Evolutionary conservation across 2,797 vertebrate genomes (phyloP).

Genomic region (Toxotes lorentzi): DNA sequence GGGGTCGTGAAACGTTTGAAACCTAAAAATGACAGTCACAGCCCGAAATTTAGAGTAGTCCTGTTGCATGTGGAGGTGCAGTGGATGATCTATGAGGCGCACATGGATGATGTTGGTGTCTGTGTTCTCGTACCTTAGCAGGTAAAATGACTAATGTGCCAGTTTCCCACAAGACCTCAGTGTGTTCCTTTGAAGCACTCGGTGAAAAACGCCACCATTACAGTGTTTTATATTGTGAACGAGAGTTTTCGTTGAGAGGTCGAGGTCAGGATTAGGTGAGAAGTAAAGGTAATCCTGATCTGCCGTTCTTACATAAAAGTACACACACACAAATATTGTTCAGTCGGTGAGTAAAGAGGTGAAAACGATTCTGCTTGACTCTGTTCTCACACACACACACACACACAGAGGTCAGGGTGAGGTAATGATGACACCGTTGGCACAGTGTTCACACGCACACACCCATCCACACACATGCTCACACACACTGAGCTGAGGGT

Average conservation of each 20-base stretch:
- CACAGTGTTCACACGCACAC: slow-evolving; percentile 21
- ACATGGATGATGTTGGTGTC: slow-evolving; percentile 44
- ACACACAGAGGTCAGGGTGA: slow-evolving; percentile 51
- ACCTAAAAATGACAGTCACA: slow-evolving; percentile 49
- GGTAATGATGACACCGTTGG: slow-evolving; percentile 66
- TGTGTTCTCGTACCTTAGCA: slow-evolving; percentile 32
- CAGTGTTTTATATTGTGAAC: slow-evolving; percentile 67
- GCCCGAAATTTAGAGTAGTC: slow-evolving; percentile 36
- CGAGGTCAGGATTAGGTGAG: slow-evolving; percentile 70
- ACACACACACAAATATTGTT: slow-evolving; percentile 32
- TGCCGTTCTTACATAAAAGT: slow-evolving; percentile 30
- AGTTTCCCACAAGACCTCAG: slow-evolving; percentile 4
- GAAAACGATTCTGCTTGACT: slow-evolving; percentile 50
- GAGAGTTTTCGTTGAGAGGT: slow-evolving; percentile 61
- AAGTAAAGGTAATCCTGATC: slow-evolving; percentile 61
- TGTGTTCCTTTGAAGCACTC: slow-evolving; percentile 55
- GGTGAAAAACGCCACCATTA: slow-evolving; percentile 70
- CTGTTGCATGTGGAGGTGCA: not conserved
- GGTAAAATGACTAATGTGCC: slow-evolving; percentile 54
- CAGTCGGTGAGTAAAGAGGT: slow-evolving; percentile 61
- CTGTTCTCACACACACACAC: slow-evolving; percentile 36
- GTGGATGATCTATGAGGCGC: slow-evolving; percentile 47
- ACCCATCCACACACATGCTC: not conserved
- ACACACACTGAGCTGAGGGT: slow-evolving; percentile 36
- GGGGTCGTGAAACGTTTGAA: slow-evolving; percentile 29